Percentiles rank a stretch among this genome's conserved stretches.
Conservation (phyloP, 2,888 invertebrate genomes). For the Pyrrhia umbra region DNA sequence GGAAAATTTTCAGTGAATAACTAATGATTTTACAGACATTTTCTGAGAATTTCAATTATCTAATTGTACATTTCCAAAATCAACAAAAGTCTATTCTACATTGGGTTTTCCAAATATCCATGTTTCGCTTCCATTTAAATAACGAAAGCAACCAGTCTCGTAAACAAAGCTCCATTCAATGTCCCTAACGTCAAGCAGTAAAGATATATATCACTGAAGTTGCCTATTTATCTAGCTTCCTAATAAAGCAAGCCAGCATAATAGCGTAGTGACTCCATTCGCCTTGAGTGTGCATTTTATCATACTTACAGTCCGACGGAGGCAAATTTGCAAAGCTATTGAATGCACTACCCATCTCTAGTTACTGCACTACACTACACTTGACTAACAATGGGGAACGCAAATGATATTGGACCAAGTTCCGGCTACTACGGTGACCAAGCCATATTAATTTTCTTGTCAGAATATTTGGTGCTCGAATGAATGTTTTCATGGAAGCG, state of each 20-base stretch:
- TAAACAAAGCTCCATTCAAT: constrained; percentile 30
- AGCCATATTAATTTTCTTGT: constrained; percentile 41
- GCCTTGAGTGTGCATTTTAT: constrained; percentile 67
- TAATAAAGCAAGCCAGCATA: constrained; percentile 55
- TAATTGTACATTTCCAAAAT: neutral
- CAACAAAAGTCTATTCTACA: too few relatives aligned
- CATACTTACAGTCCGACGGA: constrained; percentile 61
- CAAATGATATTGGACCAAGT: constrained; percentile 49
- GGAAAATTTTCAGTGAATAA: neutral
- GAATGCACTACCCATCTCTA: constrained; percentile 66
- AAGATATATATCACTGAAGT: constrained; percentile 40
- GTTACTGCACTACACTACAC: constrained; percentile 47
- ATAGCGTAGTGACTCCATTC: constrained; percentile 57
- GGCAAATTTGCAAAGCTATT: constrained; percentile 76
- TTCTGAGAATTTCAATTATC: neutral
- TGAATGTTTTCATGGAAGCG: constrained; percentile 11
- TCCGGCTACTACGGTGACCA: constrained; percentile 34
- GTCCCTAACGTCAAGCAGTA: constrained; percentile 38
- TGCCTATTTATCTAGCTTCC: constrained; percentile 54
- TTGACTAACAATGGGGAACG: constrained; percentile 61
- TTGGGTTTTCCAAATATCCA: too few relatives aligned
- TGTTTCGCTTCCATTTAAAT: neutral
- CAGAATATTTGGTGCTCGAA: constrained; percentile 15
- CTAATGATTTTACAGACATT: neutral
- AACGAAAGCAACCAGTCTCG: constrained; percentile 10